A percentile compares a stretch with the other conserved stretches of the same genome.
phyloP scores from a whole-genome alignment of 2,888 invertebrate genomes.

The Macropis europaea region DNA sequence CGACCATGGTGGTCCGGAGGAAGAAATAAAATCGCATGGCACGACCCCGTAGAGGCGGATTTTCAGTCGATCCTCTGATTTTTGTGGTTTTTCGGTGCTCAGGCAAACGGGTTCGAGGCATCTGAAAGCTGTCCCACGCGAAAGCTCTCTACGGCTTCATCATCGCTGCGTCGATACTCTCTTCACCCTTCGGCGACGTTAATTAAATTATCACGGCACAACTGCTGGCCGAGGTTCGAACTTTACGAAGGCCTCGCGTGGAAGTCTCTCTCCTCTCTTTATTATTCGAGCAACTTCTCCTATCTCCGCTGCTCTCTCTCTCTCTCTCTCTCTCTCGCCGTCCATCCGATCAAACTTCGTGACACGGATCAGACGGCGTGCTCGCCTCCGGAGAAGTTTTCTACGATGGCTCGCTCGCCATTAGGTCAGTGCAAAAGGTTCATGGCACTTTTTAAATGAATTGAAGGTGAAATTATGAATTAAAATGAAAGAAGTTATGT shows the following conservation, averaged over 20 bases:
- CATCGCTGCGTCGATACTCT: slow-evolving; percentile 52
- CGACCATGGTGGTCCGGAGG: slow-evolving; percentile 61
- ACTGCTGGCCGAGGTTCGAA: slow-evolving; percentile 46
- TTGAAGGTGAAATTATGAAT: too few species aligned
- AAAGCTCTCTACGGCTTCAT: slow-evolving; percentile 52
- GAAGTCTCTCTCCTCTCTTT: slow-evolving; percentile 2
- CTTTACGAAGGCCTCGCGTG: slow-evolving; percentile 40
- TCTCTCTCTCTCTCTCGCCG: slow-evolving; percentile 6
- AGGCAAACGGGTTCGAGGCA: background rate
- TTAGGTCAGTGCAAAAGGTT: too few species aligned
- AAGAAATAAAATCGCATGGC: slow-evolving; percentile 7
- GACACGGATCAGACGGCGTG: slow-evolving; percentile 1
- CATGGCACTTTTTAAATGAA: too few species aligned
- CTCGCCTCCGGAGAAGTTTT: slow-evolving; percentile 14
- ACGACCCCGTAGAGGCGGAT: slow-evolving; percentile 12
- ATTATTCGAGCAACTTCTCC: slow-evolving; percentile 35
- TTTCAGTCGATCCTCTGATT: too few species aligned
- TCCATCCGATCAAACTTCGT: slow-evolving; percentile 3
- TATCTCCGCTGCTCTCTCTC: slow-evolving; percentile 8
- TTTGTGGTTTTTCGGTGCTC: too few species aligned
- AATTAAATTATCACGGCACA: slow-evolving; percentile 61
- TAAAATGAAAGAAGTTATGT: too few species aligned
- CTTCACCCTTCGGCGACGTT: slow-evolving; percentile 37
- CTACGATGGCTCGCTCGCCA: background rate
- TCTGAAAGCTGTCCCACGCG: slow-evolving; percentile 23